Conservation (phyloP, 2,797 vertebrate species). For the Zenarchopterus dispar region DNA sequence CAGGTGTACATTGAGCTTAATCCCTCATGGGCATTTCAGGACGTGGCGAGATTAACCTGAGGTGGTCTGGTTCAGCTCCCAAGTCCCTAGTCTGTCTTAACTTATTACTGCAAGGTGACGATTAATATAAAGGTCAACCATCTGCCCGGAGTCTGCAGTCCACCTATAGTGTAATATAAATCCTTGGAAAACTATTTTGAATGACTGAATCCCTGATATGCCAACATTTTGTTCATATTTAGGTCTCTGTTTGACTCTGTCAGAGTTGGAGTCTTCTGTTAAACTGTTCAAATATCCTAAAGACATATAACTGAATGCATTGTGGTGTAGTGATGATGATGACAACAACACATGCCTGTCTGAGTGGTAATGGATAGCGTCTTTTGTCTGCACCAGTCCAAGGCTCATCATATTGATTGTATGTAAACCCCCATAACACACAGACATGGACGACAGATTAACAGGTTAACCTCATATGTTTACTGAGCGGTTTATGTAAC, state of each 20-base stretch:
- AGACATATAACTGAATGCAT: constrained; percentile 16
- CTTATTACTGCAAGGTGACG: constrained; percentile 53
- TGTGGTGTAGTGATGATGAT: constrained; percentile 19
- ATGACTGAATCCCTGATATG: constrained; percentile 2
- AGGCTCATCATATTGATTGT: constrained; percentile 74
- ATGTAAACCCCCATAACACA: constrained; percentile 60
- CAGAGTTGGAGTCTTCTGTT: not conserved
- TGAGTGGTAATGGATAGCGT: constrained; percentile 37
- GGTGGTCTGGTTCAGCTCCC: constrained; percentile 70
- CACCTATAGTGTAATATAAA: constrained; percentile 33
- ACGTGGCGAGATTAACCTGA: constrained; percentile 80
- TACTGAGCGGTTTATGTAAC: constrained; percentile 40
- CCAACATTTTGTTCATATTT: not conserved
- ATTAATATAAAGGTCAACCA: constrained; percentile 56
- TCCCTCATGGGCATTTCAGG: constrained; percentile 75
- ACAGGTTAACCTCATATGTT: constrained; percentile 69
- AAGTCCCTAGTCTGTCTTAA: constrained; percentile 51
- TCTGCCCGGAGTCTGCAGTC: constrained; percentile 42
- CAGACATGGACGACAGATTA: constrained; percentile 72
- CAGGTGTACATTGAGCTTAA: constrained; percentile 75
- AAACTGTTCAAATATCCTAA: not conserved
- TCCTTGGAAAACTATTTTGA: constrained; percentile 19
- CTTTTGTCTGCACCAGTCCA: constrained; percentile 38
- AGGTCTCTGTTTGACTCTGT: not conserved
- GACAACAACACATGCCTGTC: constrained; percentile 32